Evolutionary conservation across 2,113 vertebrate species (phyloP).

Genomic region (pig (Sus scrofa)): DNA sequence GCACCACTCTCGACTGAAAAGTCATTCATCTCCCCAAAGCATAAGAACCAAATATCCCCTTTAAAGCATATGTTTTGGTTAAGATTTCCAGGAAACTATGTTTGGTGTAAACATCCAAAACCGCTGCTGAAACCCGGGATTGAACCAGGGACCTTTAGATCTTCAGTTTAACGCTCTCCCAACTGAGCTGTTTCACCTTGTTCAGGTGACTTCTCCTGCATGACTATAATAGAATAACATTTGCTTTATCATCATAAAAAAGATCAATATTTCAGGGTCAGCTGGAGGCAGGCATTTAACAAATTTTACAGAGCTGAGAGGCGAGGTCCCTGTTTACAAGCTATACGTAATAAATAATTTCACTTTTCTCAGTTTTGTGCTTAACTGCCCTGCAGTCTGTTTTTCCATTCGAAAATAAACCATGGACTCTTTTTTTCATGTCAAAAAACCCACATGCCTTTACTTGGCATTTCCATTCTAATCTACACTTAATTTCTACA

Average conservation of each 20-base stretch:
- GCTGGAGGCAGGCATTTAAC: neutral
- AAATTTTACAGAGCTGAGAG: neutral
- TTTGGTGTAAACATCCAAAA: neutral
- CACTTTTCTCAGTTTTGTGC: neutral
- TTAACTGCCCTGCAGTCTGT: neutral
- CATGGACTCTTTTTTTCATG: neutral
- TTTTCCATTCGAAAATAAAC: constrained; percentile 35
- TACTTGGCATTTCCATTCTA: neutral
- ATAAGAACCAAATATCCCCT: neutral
- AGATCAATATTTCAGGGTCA: neutral
- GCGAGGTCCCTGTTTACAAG: neutral
- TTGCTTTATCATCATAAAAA: neutral
- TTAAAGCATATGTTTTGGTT: neutral
- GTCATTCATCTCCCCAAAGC: neutral
- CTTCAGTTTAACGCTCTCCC: constrained; percentile 76
- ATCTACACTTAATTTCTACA: neutral
- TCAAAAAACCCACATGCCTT: neutral
- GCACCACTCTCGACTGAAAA: neutral
- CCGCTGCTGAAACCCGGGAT: neutral
- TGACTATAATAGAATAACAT: neutral
- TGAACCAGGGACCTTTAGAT: constrained; percentile 75
- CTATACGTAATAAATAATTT: neutral
- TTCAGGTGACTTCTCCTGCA: neutral
- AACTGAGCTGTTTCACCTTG: constrained; percentile 75
- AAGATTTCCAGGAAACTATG: neutral